Percentiles rank a stretch among this genome's conserved stretches.
Conservation (phyloP, 1,140 invertebrate genomes). For the Calosoma granatense region DNA sequence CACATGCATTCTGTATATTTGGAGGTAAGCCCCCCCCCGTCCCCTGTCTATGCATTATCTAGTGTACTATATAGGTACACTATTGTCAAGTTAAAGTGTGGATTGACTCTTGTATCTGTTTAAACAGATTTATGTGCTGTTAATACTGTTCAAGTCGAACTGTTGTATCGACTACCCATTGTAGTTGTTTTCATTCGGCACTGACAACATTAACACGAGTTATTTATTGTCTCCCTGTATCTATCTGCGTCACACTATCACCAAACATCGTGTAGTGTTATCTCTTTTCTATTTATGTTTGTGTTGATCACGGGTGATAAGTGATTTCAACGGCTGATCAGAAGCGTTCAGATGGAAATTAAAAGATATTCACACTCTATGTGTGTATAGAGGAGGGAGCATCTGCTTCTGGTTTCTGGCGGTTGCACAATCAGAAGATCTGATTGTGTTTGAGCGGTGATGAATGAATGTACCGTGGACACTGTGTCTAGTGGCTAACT, state of each 20-base stretch:
- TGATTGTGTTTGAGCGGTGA: neutral
- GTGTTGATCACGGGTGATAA: too few relatives aligned
- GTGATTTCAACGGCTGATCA: neutral
- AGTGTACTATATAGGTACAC: too few relatives aligned
- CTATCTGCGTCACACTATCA: too few relatives aligned
- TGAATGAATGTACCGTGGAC: neutral
- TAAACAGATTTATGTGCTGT: slow-evolving; percentile 27
- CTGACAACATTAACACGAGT: slow-evolving; percentile 26
- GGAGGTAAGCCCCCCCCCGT: too few relatives aligned
- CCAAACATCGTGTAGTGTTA: neutral
- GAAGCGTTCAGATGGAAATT: neutral
- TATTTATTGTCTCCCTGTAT: too few relatives aligned
- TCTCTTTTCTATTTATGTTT: too few relatives aligned
- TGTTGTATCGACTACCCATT: slow-evolving; percentile 25
- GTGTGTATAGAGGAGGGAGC: too few relatives aligned
- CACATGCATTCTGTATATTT: too few relatives aligned
- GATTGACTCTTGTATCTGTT: slow-evolving; percentile 24
- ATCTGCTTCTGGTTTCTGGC: neutral
- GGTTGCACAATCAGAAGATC: neutral
- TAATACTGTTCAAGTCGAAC: slow-evolving; percentile 26
- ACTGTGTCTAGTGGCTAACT: too few relatives aligned
- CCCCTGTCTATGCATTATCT: too few relatives aligned
- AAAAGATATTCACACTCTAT: neutral
- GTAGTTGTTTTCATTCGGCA: slow-evolving; percentile 27
- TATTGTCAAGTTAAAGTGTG: slow-evolving; percentile 15